Evolutionary conservation across 1,140 invertebrate genomes (phyloP), one percentile per base, ranked within the genome.

Genomic region (Fopius arisanus): DNA sequence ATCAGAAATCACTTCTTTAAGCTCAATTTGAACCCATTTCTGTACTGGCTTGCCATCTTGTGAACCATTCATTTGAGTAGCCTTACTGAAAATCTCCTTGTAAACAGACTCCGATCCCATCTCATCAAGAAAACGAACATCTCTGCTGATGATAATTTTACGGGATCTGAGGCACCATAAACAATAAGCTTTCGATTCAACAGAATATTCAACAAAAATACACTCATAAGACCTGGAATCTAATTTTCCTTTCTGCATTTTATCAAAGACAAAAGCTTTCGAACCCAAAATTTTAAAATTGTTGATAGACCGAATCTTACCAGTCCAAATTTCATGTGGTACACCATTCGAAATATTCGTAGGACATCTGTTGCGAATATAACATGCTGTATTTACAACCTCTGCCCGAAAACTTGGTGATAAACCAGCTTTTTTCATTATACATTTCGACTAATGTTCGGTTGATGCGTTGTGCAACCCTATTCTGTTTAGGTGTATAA

Each of bases 181-280:
- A 51, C 78, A 16, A 69, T 81, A 80, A 12, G 74, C 80, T 69
- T 84, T 83, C 5, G 66, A 67, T 51, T 80, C 67, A 21, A 70
- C 69, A 31, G 67, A 67, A 54, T 82, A 82, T 9, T 81, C 82
- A 28, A 83, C 65, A 31, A 86, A 78, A 31, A 80, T 77, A 69
- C 78, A 72, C 62, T 79, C 51, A 65, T 31, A 67, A 9, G 77
- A 74, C 59, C 78, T 79, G 2, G 43, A 26, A 26, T 78, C 62
- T 7, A 79, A 75, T 72, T 83, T 83, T 28, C 31, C 70, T 51
- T 77, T 70, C 14, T 63, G 59, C 3, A 5, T 23, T 59, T 59
- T 59, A 0, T 23, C 23, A 5, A 1, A 4, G 21, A 1, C 51
- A 59, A 59, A 23, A 26, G 7, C 51, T 19, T 23, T 9, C 3